Conservation (phyloP, 2,888 invertebrate genomes). For the Barypeithes pellucidus region DNA sequence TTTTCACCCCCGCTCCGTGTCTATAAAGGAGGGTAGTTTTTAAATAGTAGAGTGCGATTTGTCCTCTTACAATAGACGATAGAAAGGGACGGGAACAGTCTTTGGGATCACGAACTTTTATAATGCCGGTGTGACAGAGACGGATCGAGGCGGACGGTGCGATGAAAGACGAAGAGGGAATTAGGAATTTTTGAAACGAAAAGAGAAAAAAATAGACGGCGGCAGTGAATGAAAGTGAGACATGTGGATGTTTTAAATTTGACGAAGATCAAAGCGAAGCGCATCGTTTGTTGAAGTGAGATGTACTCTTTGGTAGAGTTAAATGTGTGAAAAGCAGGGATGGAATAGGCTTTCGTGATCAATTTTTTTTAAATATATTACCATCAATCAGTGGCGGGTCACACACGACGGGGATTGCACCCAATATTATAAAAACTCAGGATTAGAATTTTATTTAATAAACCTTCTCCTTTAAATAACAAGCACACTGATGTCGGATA, state of each 20-base stretch:
- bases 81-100: conserved; percentile 55
- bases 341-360: conserved; percentile 27
- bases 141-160: conserved; percentile 55
- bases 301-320: conserved; percentile 50
- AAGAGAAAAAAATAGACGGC: conserved; percentile 68
- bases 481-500: too few species aligned
- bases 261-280: conserved; percentile 62
- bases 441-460: too few species aligned
- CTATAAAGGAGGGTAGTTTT: conserved; percentile 71
- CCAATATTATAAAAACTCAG: too few species aligned
- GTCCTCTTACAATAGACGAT: conserved; percentile 58
- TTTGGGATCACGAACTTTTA: conserved; percentile 70
- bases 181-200: conserved; percentile 55
- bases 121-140: conserved; percentile 54
- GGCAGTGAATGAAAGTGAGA: conserved; percentile 66
- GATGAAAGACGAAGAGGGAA: conserved; percentile 35
- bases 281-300: conserved; percentile 60
- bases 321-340: conserved; percentile 45
- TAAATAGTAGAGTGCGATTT: conserved; percentile 67
- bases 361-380: neutral
- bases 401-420: too few species aligned
- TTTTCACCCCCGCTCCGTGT: conserved; percentile 39
- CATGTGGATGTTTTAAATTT: conserved; percentile 64
- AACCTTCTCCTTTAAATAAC: too few species aligned
- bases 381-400: too few species aligned